phyloP scores from a whole-genome alignment of 92 coral and sea anemone species.

The Epizoanthus illoricatus region DNA sequence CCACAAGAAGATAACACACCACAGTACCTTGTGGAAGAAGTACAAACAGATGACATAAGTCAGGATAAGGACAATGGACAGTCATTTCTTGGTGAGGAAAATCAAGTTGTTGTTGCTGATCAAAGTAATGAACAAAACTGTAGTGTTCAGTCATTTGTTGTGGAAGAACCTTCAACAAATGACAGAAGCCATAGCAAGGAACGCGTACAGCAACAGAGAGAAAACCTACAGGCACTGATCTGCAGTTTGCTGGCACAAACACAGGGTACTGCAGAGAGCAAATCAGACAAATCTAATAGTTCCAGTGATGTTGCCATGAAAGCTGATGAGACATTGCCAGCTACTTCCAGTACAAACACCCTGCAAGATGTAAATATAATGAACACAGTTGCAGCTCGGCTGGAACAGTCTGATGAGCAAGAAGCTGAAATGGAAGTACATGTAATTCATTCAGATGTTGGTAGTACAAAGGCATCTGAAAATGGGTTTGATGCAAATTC shows the following conservation, averaged over 20 bases:
- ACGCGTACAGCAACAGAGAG: constrained; percentile 22
- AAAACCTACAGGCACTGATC: constrained; percentile 74
- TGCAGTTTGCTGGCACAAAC: constrained; percentile 78
- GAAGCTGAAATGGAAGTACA: constrained; percentile 1
- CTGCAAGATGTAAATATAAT: constrained; percentile 15
- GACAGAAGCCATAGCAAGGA: background rate
- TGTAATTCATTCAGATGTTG: constrained; percentile 26
- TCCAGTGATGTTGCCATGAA: background rate
- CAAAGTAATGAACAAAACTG: constrained; percentile 11
- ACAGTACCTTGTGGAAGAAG: constrained; percentile 21
- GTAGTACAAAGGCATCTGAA: constrained; percentile 37
- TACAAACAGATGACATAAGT: background rate
- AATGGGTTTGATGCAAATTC: constrained; percentile 80
- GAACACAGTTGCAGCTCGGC: constrained; percentile 7
- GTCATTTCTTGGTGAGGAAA: background rate
- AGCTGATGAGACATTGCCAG: constrained; percentile 16
- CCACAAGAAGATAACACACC: background rate
- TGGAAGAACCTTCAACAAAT: background rate
- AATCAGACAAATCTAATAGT: background rate
- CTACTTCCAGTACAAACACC: background rate
- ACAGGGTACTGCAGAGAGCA: constrained; percentile 43
- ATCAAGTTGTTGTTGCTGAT: background rate
- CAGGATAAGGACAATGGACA: constrained; percentile 6
- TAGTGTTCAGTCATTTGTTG: background rate
- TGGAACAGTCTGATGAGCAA: constrained; percentile 16